Conservation (phyloP, 1,140 invertebrate species). For the Tetragonula clypearis region DNA sequence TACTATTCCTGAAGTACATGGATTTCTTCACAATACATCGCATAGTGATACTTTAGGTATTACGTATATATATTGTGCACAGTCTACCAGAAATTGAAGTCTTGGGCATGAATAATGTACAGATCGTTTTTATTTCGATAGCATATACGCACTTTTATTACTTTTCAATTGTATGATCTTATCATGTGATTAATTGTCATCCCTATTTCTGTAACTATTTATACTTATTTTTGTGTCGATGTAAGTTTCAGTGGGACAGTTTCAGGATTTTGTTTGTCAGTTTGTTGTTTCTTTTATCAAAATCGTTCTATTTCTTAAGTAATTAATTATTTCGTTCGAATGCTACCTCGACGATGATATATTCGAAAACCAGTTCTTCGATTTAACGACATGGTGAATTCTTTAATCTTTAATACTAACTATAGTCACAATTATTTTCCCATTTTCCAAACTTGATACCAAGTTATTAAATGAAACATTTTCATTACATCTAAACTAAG, state of each 20-base stretch:
- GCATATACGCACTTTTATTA: background rate
- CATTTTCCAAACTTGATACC: background rate
- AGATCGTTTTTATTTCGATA: slow-evolving; percentile 11
- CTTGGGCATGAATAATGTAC: slow-evolving; percentile 8
- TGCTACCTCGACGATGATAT: background rate
- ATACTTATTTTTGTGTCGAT: too few relatives aligned
- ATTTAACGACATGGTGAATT: background rate
- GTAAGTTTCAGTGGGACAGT: too few relatives aligned
- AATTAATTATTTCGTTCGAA: background rate
- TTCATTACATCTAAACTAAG: too few relatives aligned
- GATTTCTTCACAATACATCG: background rate
- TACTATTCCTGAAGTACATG: background rate
- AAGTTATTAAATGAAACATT: background rate
- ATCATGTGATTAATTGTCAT: slow-evolving; percentile 22
- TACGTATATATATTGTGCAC: background rate
- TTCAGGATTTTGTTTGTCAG: background rate
- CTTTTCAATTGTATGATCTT: slow-evolving; percentile 5
- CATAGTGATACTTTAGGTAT: background rate
- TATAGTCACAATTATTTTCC: background rate
- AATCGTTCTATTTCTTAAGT: background rate
- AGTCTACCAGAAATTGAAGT: background rate
- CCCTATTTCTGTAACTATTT: background rate
- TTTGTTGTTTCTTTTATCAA: background rate
- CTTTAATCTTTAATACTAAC: background rate
- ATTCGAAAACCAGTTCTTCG: background rate